These are phyloP conservation scores for Ivindomyrus marchei DNA, from an alignment of 2,113 vertebrate genomes.

Conservation along the genomic window DNA sequence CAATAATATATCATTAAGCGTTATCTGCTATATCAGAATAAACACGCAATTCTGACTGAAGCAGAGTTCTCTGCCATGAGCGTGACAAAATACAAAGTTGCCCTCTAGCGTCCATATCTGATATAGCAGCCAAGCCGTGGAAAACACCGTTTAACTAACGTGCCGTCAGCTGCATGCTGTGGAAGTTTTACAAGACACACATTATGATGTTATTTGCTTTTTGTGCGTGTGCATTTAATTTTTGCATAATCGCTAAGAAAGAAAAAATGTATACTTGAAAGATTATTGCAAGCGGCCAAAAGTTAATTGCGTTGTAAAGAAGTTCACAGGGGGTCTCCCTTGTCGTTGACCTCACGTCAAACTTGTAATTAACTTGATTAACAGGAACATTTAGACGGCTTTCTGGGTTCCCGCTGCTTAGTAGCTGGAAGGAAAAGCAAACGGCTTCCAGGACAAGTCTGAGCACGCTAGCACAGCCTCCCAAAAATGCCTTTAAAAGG, in stretches of 20 bases:
- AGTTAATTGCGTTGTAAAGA: constrained; percentile 12
- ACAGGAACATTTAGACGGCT: constrained; percentile 35
- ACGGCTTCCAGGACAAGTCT: constrained; percentile 37
- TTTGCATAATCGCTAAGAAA: not conserved
- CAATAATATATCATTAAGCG: not conserved
- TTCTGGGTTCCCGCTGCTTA: constrained; percentile 27
- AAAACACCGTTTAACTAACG: not conserved
- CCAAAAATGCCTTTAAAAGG: constrained; percentile 26
- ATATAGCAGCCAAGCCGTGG: not conserved
- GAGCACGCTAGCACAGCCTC: constrained; percentile 38
- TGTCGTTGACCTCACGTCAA: constrained; percentile 41
- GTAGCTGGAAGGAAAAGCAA: constrained; percentile 25
- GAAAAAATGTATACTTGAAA: not conserved
- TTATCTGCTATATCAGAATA: not conserved
- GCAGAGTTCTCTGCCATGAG: not conserved
- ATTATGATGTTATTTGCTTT: not conserved
- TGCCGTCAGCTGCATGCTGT: not conserved
- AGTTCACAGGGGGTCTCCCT: constrained; percentile 26
- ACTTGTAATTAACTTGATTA: constrained; percentile 53
- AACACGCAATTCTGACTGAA: not conserved
- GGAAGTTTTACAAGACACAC: not conserved
- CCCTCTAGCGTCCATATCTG: constrained; percentile 41
- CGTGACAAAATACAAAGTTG: constrained; percentile 30
- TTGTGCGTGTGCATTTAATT: not conserved
- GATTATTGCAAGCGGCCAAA: not conserved